Base-by-base conservation (phyloP, 2,888 invertebrate species). In the Therioaphis trifolii region DNA sequence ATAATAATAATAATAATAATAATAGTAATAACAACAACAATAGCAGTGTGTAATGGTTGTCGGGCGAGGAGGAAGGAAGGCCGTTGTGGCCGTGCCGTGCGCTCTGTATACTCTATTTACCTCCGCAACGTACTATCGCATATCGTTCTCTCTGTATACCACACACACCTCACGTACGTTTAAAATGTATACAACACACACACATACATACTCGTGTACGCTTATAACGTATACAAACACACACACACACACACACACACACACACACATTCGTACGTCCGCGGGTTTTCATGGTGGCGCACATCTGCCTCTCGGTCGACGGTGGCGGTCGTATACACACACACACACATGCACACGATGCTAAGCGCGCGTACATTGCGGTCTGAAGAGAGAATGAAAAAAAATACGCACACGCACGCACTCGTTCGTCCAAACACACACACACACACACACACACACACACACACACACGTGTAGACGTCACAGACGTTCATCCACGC, bases 261-360 rank as follows among this genome's bases (percentile, higher is more conserved):
- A 40, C 15, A 43, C 21, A 14, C 12, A 21, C 40, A 15, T 12
- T 0, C 14, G 7, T 18, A 2, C 2, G 15, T 2, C 24, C 43
- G 46, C 77, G 66, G 29, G 46, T 69, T 79, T 58, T 43, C 58
- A 43, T 40, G 66, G 68, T 68, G 68, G 78, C 78, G 79, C 79
- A 80, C 79, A 80, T 80, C 79, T 80, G 79, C 79, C 58, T 61
- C 43, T n/a, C 29, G 12, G 63, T 11, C 27, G n/a, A n/a, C 24
- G 29, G 24, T 14, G 29, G 24, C n/a, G 63, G 43, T 55, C 76
- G 29, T n/a, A 27, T 63, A 11, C 40, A 12, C 74, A 49, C 29
- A n/a, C 29, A 15, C 21, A 5, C 27, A 40, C 24, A 21, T 61
- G n/a, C n/a, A n/a, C n/a, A 14, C 11, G 24, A 61, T 27, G 9